Evolutionary conservation across 2,797 vertebrate genomes (phyloP), one percentile per base, ranked within the genome.

Genomic region (Cryptoblepharus egeriae): DNA sequence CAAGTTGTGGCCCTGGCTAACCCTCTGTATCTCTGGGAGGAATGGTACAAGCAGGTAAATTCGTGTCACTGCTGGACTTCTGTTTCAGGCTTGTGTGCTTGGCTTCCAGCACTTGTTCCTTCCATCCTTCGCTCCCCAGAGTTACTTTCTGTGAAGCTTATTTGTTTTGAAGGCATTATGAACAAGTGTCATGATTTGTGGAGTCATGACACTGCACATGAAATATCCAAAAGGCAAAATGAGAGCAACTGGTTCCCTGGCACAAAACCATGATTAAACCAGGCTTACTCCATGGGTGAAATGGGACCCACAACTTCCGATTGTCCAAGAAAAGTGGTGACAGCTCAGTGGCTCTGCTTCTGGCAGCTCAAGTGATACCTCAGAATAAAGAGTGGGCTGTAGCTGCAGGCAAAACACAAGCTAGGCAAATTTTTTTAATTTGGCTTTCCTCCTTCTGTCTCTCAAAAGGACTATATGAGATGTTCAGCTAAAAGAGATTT

Each of bases 301-400:
- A 15, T 28, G 49, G 45, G 2, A 28, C 39, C 49, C 9, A 28
- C n/a, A 18, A 49, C 9, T n/a, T 65, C 42, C 11, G 22, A 58
- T 80, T 80, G 49, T 70, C 60, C 15, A 49, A 68, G 49, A 81
- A n/a, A 67, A 28, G 65, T 64, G 73, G 60, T 65, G 78, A 80
- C 49, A 80, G 83, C 61, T 72, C 26, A 1, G 67, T 15, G n/a
- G 61, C 68, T 65, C 35, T 30, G 13, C 67, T 76, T 52, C 58
- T 71, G 69, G 32, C 61, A 77, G 49, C 35, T 39, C 28, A 55
- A 45, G 65, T 67, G 71, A 79, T 30, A 18, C n/a, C 12, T 37
- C n/a, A 15, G 69, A 58, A 35, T 58, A 79, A 70, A 58, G 65
- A 58, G 65, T 11, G 28, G 32, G 28, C 24, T 20, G 39, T 16